Evolutionary conservation across 2,888 invertebrate species (phyloP).

Genomic region (Sclerodermus sp.): DNA sequence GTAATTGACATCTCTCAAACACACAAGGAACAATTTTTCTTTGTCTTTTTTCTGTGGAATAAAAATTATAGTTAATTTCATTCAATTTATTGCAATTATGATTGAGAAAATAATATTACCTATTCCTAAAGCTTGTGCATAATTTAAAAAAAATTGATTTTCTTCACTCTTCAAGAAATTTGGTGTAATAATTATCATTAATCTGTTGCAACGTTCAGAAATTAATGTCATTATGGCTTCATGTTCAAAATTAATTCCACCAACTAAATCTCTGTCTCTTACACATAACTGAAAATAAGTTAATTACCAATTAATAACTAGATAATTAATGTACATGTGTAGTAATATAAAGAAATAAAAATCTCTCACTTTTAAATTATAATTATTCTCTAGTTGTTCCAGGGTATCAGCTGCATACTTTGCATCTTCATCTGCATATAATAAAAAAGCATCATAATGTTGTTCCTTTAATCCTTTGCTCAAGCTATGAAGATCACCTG

Average conservation of each 20-base stretch:
- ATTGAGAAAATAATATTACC: conserved; percentile 58
- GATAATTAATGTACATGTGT: too few species aligned
- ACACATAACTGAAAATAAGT: conserved; percentile 67
- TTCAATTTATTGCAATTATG: neutral
- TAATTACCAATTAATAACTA: neutral
- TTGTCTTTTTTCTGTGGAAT: conserved; percentile 59
- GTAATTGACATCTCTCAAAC: conserved; percentile 67
- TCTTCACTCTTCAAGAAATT: conserved; percentile 74
- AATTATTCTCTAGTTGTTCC: conserved; percentile 64
- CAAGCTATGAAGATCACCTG: conserved; percentile 62
- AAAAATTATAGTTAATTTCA: neutral
- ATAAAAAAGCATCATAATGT: conserved; percentile 76
- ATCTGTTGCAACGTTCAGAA: conserved; percentile 74
- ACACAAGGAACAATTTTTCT: conserved; percentile 74
- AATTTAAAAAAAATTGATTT: conserved; percentile 76
- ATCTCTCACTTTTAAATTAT: conserved; percentile 65
- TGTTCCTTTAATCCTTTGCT: conserved; percentile 61
- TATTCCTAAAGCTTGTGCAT: conserved; percentile 79
- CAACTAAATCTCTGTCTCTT: conserved; percentile 72
- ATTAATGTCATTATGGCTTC: conserved; percentile 74
- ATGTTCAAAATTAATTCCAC: conserved; percentile 73
- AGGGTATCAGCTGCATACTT: conserved; percentile 71
- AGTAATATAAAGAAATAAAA: too few species aligned
- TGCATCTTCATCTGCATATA: conserved; percentile 74
- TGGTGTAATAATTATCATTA: conserved; percentile 79